Conservation (phyloP, 2,888 invertebrate genomes). For the Plebejus argus region DNA sequence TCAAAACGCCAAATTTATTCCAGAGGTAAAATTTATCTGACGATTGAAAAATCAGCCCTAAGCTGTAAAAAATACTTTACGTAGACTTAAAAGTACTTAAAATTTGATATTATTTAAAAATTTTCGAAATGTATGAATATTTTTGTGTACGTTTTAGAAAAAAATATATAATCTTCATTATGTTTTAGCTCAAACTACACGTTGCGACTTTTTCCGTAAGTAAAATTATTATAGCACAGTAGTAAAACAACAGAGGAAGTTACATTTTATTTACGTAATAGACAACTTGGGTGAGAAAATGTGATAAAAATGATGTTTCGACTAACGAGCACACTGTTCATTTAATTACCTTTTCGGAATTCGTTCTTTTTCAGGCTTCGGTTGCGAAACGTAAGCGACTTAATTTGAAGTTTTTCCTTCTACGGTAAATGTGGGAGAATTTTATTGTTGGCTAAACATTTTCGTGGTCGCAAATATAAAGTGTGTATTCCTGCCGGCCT, state of each 20-base stretch:
- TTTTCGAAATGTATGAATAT: too few species aligned
- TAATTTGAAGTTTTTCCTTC: constrained; percentile 11
- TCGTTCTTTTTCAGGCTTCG: constrained; percentile 8
- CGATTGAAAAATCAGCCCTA: too few species aligned
- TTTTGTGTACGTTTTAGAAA: too few species aligned
- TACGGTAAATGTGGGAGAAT: background rate
- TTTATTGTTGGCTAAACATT: background rate
- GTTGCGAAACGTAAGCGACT: constrained; percentile 1
- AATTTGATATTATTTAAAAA: too few species aligned
- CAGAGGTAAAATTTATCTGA: too few species aligned
- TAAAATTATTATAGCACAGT: background rate
- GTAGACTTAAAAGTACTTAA: too few species aligned
- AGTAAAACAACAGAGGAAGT: background rate
- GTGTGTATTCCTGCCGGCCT: background rate
- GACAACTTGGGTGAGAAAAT: background rate
- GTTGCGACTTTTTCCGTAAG: too few species aligned
- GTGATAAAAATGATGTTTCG: constrained; percentile 26
- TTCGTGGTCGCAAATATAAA: background rate
- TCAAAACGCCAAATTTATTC: too few species aligned
- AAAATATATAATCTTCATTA: too few species aligned
- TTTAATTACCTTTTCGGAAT: constrained; percentile 12
- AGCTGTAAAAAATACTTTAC: too few species aligned
- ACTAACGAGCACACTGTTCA: constrained; percentile 26
- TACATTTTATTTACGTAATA: background rate
- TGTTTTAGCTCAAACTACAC: too few species aligned